A percentile compares a stretch with the other conserved stretches of the same genome.
Evolutionary conservation across 2,797 vertebrate species (phyloP).

Genomic region (Adrianichthys oophorus): DNA sequence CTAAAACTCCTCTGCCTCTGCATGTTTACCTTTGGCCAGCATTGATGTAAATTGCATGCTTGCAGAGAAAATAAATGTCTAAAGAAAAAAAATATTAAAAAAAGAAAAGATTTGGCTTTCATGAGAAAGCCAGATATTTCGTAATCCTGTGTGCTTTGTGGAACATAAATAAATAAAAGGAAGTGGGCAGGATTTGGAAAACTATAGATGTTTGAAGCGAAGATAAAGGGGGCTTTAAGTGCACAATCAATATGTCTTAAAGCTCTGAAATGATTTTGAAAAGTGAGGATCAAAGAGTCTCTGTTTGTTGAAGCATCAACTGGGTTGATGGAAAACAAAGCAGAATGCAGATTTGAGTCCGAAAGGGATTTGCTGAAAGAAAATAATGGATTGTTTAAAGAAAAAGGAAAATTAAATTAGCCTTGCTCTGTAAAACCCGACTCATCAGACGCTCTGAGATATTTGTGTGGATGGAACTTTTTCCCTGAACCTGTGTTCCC

Average conservation of each 20-base stretch:
- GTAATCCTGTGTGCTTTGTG: constrained; percentile 10
- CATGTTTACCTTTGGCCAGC: background rate
- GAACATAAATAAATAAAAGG: background rate
- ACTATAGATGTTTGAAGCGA: constrained; percentile 3
- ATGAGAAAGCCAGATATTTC: constrained; percentile 1
- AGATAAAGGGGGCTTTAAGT: constrained; percentile 19
- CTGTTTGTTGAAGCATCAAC: background rate
- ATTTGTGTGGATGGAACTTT: constrained; percentile 7
- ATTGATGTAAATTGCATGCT: background rate
- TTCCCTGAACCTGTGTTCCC: constrained; percentile 11
- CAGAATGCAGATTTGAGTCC: no score
- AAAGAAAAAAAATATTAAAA: background rate
- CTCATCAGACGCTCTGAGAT: constrained; percentile 27
- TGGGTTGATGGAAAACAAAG: no score
- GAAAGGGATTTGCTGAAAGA: no score
- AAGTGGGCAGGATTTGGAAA: background rate
- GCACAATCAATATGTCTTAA: constrained; percentile 9
- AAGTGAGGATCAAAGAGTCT: background rate
- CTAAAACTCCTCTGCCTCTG: background rate
- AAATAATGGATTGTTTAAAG: no score
- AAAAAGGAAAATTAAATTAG: no score
- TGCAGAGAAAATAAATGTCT: background rate
- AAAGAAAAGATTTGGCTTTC: background rate
- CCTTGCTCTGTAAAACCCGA: constrained; percentile 16
- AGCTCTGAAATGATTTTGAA: background rate